phyloP scores from a whole-genome alignment of 2,797 vertebrate species.

The Aulostomus chinensis region DNA sequence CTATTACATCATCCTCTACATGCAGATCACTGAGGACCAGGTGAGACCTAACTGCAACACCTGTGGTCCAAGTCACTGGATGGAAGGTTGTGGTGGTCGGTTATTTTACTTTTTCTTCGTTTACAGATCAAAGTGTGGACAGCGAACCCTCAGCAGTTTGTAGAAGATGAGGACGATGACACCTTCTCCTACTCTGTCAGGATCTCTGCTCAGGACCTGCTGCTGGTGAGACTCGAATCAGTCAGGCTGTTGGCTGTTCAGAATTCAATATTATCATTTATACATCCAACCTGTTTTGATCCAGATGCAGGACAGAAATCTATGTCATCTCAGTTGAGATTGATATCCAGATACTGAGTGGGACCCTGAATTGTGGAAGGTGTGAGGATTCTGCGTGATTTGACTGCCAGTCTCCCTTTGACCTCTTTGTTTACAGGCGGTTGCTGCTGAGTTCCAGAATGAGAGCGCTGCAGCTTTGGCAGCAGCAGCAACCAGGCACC shows the following conservation, averaged over 20 bases:
- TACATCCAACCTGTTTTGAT: no score
- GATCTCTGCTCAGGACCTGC: conserved; percentile 95
- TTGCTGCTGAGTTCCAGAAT: conserved; percentile 97
- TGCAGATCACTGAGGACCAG: conserved; percentile 99
- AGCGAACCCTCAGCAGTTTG: conserved; percentile 96
- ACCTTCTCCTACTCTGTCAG: conserved; percentile 98
- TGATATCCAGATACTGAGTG: no score
- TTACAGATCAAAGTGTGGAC: conserved; percentile 96
- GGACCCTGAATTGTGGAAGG: no score
- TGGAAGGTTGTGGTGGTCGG: not conserved
- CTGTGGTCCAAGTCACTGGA: not conserved
- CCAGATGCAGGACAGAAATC: no score
- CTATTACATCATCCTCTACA: conserved; percentile 98
- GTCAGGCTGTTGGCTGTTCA: no score
- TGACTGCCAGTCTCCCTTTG: conserved; percentile 5
- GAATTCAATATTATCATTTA: no score
- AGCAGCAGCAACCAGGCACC: conserved; percentile 92
- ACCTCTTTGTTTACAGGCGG: conserved; percentile 82
- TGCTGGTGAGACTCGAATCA: conserved; percentile 93
- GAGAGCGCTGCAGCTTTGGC: conserved; percentile 95
- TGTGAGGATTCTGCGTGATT: not conserved
- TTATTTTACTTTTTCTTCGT: not conserved
- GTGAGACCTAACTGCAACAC: conserved; percentile 62
- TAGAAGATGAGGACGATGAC: conserved; percentile 98
- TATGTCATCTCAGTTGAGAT: no score